Percentiles rank a stretch among this genome's conserved stretches.
Evolutionary conservation across 2,888 invertebrate species (phyloP).

Genomic region (Thyatira batis): DNA sequence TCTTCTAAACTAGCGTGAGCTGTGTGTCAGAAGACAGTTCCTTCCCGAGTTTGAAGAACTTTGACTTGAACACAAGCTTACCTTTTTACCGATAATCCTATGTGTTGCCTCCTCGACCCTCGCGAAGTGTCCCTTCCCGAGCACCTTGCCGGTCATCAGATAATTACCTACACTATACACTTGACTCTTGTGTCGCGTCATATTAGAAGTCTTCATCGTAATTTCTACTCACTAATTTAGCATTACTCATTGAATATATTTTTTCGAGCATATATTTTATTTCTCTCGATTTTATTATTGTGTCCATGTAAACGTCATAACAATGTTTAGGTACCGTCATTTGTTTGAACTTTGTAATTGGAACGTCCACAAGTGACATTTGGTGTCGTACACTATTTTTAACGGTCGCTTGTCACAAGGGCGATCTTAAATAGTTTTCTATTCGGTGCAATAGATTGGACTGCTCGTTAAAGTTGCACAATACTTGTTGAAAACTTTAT

Average conservation of each 20-base stretch:
- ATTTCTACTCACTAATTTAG: constrained; percentile 53
- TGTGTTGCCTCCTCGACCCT: constrained; percentile 88
- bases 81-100: constrained; percentile 86
- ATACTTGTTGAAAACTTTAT: background rate
- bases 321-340: constrained; percentile 55
- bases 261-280: constrained; percentile 34
- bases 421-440: constrained; percentile 8
- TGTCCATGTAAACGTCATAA: constrained; percentile 63
- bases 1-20: too few species aligned
- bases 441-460: background rate
- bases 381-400: constrained; percentile 64
- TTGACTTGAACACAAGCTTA: constrained; percentile 56
- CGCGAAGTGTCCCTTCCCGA: constrained; percentile 90
- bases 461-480: background rate
- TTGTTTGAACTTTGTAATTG: constrained; percentile 71
- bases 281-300: constrained; percentile 43
- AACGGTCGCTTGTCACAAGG: constrained; percentile 37
- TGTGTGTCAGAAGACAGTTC: too few species aligned
- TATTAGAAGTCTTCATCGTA: constrained; percentile 57
- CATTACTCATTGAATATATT: constrained; percentile 39
- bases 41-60: too few species aligned
- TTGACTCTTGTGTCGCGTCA: constrained; percentile 64
- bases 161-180: constrained; percentile 86
- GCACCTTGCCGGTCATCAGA: constrained; percentile 85
- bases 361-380: constrained; percentile 56